Percentiles rank a stretch among this genome's conserved stretches.
Conservation (phyloP, 2,113 vertebrate species). For the Phyllostomus hastatus region DNA sequence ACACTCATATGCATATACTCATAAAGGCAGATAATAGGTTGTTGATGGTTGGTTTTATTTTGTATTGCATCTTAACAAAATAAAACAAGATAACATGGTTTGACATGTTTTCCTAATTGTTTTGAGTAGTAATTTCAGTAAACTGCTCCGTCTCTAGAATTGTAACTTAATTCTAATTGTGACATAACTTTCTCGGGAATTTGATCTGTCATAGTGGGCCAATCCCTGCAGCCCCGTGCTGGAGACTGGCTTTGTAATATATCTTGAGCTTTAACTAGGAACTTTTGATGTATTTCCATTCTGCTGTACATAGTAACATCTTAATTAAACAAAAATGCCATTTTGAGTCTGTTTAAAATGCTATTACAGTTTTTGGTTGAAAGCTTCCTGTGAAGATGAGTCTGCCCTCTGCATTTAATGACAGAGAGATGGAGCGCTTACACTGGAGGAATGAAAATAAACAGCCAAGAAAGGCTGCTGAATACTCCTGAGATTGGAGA, state of each 20-base stretch:
- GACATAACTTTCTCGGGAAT: slow-evolving; percentile 22
- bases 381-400: slow-evolving; percentile 53
- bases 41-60: background rate
- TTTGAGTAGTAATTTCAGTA: slow-evolving; percentile 26
- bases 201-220: slow-evolving; percentile 49
- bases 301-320: slow-evolving; percentile 63
- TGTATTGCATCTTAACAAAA: slow-evolving; percentile 6
- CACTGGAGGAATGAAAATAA: background rate
- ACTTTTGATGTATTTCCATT: slow-evolving; percentile 69
- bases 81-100: background rate
- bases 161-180: background rate
- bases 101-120: slow-evolving; percentile 3
- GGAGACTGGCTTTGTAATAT: slow-evolving; percentile 49
- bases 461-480: background rate
- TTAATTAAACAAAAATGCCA: slow-evolving; percentile 71
- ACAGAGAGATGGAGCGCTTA: background rate
- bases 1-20: background rate
- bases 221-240: slow-evolving; percentile 7
- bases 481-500: background rate
- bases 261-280: slow-evolving; percentile 66
- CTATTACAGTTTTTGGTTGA: slow-evolving; percentile 68
- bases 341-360: slow-evolving; percentile 66
- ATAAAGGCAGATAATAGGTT: background rate
- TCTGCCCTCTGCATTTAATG: slow-evolving; percentile 32
- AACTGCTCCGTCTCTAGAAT: background rate